phyloP scores from a whole-genome alignment of 2,888 invertebrate genomes.

The Agonopterix alstromeriana region DNA sequence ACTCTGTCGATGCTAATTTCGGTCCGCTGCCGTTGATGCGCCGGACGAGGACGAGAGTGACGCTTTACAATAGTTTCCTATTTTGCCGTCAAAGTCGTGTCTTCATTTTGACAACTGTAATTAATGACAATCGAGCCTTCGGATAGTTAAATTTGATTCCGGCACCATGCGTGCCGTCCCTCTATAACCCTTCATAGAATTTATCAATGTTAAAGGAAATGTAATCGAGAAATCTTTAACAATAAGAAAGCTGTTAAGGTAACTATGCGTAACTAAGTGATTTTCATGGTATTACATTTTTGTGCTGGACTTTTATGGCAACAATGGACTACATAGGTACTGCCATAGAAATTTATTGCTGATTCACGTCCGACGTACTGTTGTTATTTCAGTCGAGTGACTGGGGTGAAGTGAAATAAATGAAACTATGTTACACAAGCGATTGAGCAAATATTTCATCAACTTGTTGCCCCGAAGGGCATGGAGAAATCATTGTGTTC shows the following conservation, averaged over 20 bases:
- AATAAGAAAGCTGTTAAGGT: neutral
- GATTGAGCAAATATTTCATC: constrained; percentile 73
- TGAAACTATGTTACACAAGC: constrained; percentile 70
- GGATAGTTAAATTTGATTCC: too few species aligned
- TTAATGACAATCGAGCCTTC: constrained; percentile 7
- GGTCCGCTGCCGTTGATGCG: constrained; percentile 15
- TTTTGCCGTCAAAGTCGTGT: constrained; percentile 14
- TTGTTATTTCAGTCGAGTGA: constrained; percentile 68
- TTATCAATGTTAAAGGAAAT: too few species aligned
- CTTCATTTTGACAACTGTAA: constrained; percentile 25
- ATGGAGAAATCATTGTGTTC: constrained; percentile 48
- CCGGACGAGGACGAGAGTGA: constrained; percentile 19
- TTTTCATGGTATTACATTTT: constrained; percentile 16
- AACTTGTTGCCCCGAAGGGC: constrained; percentile 66
- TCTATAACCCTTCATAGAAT: too few species aligned
- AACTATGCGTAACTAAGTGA: neutral
- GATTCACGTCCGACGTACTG: constrained; percentile 57
- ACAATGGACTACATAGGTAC: constrained; percentile 34
- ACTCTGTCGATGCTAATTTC: constrained; percentile 46
- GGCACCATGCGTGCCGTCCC: too few species aligned
- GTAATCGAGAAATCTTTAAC: too few species aligned
- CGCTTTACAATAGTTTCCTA: constrained; percentile 29
- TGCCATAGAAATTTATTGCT: constrained; percentile 59
- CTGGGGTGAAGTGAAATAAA: constrained; percentile 69
- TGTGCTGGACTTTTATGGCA: constrained; percentile 22